These are phyloP conservation scores for Marasmarcha lunaedactyla DNA, from an alignment of 2,888 invertebrate species.

Conservation along the genomic window DNA sequence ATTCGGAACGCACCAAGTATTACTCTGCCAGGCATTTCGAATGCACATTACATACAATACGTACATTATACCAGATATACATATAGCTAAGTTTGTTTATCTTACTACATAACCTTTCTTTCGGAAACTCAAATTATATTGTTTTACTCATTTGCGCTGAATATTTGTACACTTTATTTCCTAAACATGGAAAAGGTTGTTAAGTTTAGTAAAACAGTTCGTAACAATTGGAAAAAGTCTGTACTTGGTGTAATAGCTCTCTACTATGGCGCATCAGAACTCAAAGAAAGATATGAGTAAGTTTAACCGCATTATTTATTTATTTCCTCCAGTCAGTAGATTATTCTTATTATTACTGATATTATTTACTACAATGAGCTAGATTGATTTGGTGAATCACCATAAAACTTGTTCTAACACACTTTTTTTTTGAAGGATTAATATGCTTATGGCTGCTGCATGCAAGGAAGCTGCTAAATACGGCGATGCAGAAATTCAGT, in stretches of 20 bases:
- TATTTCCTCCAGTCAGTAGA: no score
- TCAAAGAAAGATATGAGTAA: conserved; percentile 81
- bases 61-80: no score
- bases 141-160: no score
- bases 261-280: conserved; percentile 78
- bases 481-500: conserved; percentile 74
- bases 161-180: no score
- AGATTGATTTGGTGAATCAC: no score
- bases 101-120: no score
- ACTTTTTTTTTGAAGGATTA: conserved; percentile 66
- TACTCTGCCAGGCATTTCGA: no score
- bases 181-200: conserved; percentile 68
- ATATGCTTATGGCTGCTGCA: conserved; percentile 81
- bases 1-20: no score
- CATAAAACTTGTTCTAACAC: background rate
- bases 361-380: background rate
- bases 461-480: conserved; percentile 81
- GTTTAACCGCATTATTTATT: no score
- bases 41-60: no score
- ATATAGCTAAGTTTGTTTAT: no score
- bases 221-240: conserved; percentile 93
- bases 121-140: no score
- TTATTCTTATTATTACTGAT: background rate
- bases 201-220: conserved; percentile 74
- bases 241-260: conserved; percentile 75